Evolutionary conservation across 2,113 vertebrate genomes (phyloP), one percentile per base, ranked within the genome.

Genomic region (Ptilonorhynchus violaceus): DNA sequence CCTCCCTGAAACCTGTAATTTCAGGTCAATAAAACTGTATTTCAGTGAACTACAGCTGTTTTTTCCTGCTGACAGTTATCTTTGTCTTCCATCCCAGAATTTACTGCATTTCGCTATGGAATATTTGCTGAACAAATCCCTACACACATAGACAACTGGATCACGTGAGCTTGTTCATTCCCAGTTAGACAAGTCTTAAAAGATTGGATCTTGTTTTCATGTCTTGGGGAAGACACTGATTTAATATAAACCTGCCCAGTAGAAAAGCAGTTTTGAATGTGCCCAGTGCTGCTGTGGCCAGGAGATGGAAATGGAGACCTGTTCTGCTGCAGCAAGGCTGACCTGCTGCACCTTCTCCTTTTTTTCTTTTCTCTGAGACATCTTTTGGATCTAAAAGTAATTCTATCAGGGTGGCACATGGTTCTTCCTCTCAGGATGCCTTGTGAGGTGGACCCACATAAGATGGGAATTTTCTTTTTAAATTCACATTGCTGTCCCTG

Each of bases 341-440:
- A 63, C 83, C 74, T 88, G 60, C 72, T 90, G 55, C 39, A 42
- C 62, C 44, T 88, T 53, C 46, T 64, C 39, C 31, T 52, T 33
- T 96, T 39, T n/a, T 59, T 19, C 41, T 25, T 74, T 84, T 37
- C 49, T 88, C 24, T 72, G 64, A 91, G 27, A 35, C 31, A 49
- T 69, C 35, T 30, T 69, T 88, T 87, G 92, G 42, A 93, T 89
- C 53, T 85, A n/a, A 96, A 93, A 95, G 60, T 35, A 28, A 35
- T 56, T 62, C 55, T 67, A 0, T 63, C 30, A 9, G 1, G 6
- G 67, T 89, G 74, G 88, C 70, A 23, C 70, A 21, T 0, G 1
- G 53, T 30, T 90, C 77, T 91, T 84, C 62, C 69, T 97, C 91
- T 87, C 49, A 52, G 83, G 82, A 89, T 94, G 83, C 94, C 96